Conservation (phyloP, 2,113 vertebrate genomes). For the Girardinichthys multiradiatus region DNA sequence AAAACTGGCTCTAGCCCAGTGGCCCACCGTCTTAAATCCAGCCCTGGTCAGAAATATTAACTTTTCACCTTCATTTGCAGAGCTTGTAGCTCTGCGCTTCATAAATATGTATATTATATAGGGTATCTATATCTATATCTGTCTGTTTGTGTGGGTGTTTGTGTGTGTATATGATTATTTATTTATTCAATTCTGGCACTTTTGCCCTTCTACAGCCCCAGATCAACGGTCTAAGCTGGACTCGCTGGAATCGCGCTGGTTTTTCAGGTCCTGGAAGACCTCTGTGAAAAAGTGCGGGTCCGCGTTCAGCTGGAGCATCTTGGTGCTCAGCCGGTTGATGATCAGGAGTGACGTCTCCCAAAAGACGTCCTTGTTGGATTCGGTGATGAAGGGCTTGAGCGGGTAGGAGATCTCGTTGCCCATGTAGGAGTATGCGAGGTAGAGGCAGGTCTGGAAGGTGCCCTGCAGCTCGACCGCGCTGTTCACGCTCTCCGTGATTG, state of each 20-base stretch:
- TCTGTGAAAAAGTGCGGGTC: constrained; percentile 98
- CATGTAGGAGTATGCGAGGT: constrained; percentile 98
- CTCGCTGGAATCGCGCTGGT: constrained; percentile 86
- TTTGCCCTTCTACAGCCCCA: background rate
- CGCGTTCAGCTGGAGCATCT: constrained; percentile 96
- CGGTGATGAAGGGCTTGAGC: constrained; percentile 95
- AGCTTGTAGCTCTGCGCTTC: too few species aligned
- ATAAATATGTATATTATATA: too few species aligned
- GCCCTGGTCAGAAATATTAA: too few species aligned
- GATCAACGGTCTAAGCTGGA: constrained; percentile 89
- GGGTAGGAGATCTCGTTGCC: constrained; percentile 99
- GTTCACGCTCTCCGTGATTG: constrained; percentile 85
- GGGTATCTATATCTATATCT: too few species aligned
- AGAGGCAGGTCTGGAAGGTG: constrained; percentile 95
- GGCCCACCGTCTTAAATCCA: too few species aligned
- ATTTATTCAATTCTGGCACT: background rate
- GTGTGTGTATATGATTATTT: background rate
- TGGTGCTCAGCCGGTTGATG: constrained; percentile 91
- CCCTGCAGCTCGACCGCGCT: constrained; percentile 89
- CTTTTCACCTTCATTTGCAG: too few species aligned
- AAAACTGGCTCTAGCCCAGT: too few species aligned
- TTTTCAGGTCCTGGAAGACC: constrained; percentile 97
- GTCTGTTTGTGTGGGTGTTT: too few species aligned
- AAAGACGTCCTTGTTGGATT: constrained; percentile 92
- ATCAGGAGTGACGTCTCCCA: constrained; percentile 93